Percentiles rank a stretch among this genome's conserved stretches.
phyloP scores from a whole-genome alignment of 2,888 invertebrate genomes.

The Allacma fusca region DNA sequence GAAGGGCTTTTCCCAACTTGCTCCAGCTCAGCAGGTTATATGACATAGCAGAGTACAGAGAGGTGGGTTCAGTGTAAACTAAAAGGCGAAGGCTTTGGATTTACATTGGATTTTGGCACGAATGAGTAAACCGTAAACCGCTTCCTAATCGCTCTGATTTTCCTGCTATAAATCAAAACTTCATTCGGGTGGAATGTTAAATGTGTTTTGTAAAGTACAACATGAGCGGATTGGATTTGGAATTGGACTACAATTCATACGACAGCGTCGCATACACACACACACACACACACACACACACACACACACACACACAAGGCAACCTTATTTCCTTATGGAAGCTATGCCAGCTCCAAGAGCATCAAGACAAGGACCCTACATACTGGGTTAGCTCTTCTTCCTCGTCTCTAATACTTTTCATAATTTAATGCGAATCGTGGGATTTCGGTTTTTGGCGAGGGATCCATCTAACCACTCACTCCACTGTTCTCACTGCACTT shows the following conservation, averaged over 20 bases:
- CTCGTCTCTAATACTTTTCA: constrained; percentile 28
- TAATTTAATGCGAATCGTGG: constrained; percentile 37
- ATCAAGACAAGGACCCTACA: too few species aligned
- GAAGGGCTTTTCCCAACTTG: too few species aligned
- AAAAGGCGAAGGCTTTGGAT: constrained; percentile 16
- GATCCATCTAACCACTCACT: neutral
- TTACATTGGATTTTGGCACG: constrained; percentile 46
- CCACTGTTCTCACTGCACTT: neutral
- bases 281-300: neutral
- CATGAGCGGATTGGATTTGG: constrained; percentile 22
- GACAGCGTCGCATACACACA: neutral
- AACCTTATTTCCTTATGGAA: too few species aligned
- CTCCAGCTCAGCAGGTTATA: neutral
- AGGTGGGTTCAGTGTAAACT: neutral
- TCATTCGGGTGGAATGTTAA: constrained; percentile 45
- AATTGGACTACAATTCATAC: constrained; percentile 26
- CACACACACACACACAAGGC: too few species aligned
- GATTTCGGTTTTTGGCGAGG: constrained; percentile 20
- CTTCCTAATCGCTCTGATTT: constrained; percentile 48
- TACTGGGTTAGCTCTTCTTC: too few species aligned
- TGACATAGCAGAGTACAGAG: neutral
- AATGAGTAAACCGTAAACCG: constrained; percentile 44
- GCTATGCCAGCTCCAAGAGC: too few species aligned
- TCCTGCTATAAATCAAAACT: constrained; percentile 47
- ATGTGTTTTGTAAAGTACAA: constrained; percentile 40